These are phyloP conservation scores for Micropterix aruncella DNA, from an alignment of 2,888 invertebrate genomes.

Conservation along the genomic window DNA sequence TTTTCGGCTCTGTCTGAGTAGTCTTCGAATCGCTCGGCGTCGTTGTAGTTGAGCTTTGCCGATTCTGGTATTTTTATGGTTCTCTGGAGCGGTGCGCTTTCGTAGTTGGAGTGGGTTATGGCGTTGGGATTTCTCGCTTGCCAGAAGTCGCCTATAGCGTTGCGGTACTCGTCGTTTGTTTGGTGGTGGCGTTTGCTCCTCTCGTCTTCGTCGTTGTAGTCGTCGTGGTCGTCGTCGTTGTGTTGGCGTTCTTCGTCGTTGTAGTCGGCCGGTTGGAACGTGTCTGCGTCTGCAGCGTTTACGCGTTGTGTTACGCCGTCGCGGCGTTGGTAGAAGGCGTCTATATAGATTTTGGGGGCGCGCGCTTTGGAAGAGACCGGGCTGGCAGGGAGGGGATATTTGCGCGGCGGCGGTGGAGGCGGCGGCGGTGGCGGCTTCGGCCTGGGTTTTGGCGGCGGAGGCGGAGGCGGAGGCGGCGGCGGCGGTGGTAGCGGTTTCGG, in stretches of 20 bases:
- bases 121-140: too few species aligned
- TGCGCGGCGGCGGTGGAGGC: slow-evolving; percentile 17
- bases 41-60: slow-evolving; percentile 10
- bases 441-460: slow-evolving; percentile 15
- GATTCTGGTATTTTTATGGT: slow-evolving; percentile 13
- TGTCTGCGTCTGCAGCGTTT: slow-evolving; percentile 26
- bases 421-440: slow-evolving; percentile 17
- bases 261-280: slow-evolving; percentile 5
- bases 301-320: slow-evolving; percentile 30
- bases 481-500: slow-evolving; percentile 6
- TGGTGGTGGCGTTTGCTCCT: slow-evolving; percentile 5
- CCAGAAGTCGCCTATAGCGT: too few species aligned
- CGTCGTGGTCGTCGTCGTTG: slow-evolving; percentile 20
- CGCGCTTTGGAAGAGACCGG: slow-evolving; percentile 18
- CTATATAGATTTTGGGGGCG: slow-evolving; percentile 28
- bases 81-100: slow-evolving; percentile 4
- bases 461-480: slow-evolving; percentile 16
- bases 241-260: slow-evolving; percentile 15
- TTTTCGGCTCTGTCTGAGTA: slow-evolving; percentile 22
- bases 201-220: slow-evolving; percentile 14
- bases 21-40: slow-evolving; percentile 19
- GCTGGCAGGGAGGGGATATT: slow-evolving; percentile 10
- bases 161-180: slow-evolving; percentile 9
- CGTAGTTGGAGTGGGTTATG: too few species aligned
- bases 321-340: slow-evolving; percentile 28